phyloP scores from a whole-genome alignment of 2,797 vertebrate species.

The Lerista edwardsae region DNA sequence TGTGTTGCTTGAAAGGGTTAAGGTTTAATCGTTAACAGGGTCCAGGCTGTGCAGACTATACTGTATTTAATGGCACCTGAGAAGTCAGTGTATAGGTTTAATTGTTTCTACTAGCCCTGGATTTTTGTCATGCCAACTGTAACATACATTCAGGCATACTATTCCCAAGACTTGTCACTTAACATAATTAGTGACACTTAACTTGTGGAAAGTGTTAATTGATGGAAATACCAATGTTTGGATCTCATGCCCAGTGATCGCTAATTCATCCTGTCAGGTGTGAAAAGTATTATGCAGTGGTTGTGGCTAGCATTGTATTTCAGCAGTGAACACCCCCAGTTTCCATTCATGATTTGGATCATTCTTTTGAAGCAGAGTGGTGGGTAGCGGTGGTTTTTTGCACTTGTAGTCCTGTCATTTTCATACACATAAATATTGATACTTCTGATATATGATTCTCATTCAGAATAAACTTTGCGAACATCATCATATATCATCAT shows the following conservation, averaged over 20 bases:
- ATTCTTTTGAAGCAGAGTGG: conserved; percentile 16
- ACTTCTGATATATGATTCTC: conserved; percentile 13
- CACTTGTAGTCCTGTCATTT: conserved; percentile 30
- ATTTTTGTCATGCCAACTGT: background rate
- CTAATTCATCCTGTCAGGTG: background rate
- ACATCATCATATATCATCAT: conserved; percentile 34
- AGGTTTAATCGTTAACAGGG: background rate
- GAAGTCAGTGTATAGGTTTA: background rate
- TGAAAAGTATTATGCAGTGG: background rate
- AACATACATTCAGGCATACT: background rate
- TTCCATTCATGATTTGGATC: background rate
- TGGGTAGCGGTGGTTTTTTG: background rate
- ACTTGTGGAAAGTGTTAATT: background rate
- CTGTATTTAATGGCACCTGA: background rate
- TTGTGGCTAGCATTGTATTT: conserved; percentile 31
- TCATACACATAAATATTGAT: conserved; percentile 34
- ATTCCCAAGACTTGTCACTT: too few relatives aligned
- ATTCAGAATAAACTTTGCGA: conserved; percentile 39
- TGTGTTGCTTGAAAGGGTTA: background rate
- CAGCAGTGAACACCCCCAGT: conserved; percentile 16
- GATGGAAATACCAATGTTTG: background rate
- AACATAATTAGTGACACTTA: conserved; percentile 1
- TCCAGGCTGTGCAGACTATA: background rate
- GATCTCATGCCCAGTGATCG: background rate
- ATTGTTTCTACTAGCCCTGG: too few relatives aligned